Base-by-base conservation (phyloP, 1,140 invertebrate species). In the Drosophila cardini region DNA sequence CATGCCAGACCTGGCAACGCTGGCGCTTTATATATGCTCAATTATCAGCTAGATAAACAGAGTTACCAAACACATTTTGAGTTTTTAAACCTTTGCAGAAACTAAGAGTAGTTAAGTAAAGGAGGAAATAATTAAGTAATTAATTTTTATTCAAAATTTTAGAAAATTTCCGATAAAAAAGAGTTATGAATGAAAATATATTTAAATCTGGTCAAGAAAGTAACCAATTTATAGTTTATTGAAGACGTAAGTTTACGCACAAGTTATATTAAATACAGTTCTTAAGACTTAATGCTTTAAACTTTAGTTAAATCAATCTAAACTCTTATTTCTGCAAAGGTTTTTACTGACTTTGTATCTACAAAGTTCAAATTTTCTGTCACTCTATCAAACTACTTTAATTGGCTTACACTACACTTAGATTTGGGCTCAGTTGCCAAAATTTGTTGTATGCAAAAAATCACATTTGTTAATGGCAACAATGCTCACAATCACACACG, bases 361-460 rank as follows among this genome's bases (percentile, higher is more conserved):
- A 30, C 40, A 40, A 36, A 16, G 8, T 15, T 30, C 1, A 1
- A 0, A 50, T 67, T 30, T 32, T 21, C 4, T 58, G 30, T 57
- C 4, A 26, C 38, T 50, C 34, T 40, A 15, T 42, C 2, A 4
- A 13, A 62, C 8, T 13, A 68, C 15, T 26, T 26, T 21, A 70
- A 70, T 74, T 70, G 65, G 67, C 72, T 62, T 16, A 63, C 58
- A 63, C 18, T 11, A 57, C 21, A 74, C 72, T 36, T 42, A 53
- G 36, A 67, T 26, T 65, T 65, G 58, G 15, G 48, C 67, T 42
- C 10, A 57, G 15, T 48, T 67, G 52, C 32, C 21, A 57, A 36
- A 26, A 53, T 10, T 46, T 68, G 56, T 67, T 52, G 46, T 16
- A 50, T 65, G 16, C 21, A 21, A 36, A 64, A 53, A 53, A 67